Percentiles rank a stretch among this genome's conserved stretches.
These are phyloP conservation scores for Drosophila flavopinicola DNA, from an alignment of 2,888 invertebrate genomes.

Conservation along the genomic window DNA sequence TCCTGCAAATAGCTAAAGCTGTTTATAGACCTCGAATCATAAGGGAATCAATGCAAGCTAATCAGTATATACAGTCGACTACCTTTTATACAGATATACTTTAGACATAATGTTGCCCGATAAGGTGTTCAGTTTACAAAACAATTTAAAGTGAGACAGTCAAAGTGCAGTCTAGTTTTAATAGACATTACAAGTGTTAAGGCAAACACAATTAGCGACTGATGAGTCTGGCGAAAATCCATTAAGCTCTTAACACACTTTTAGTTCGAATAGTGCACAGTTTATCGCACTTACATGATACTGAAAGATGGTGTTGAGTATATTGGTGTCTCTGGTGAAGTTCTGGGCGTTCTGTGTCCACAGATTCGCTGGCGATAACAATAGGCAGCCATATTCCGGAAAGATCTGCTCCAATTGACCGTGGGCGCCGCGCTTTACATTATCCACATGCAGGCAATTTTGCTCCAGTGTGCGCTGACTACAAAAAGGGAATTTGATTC, in stretches of 20 bases:
- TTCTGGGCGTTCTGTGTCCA: constrained; percentile 94
- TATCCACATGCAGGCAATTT: constrained; percentile 93
- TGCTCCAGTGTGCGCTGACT: constrained; percentile 91
- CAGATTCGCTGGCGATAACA: constrained; percentile 96
- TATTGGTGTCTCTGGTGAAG: constrained; percentile 91
- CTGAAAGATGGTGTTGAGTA: constrained; percentile 92
- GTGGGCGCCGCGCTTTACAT: constrained; percentile 86
- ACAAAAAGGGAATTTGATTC: constrained; percentile 59
- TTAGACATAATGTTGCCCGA: not conserved
- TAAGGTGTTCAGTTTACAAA: not conserved
- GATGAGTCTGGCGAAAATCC: constrained; percentile 23
- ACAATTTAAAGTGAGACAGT: constrained; percentile 1
- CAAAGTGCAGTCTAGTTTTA: constrained; percentile 28
- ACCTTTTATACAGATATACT: not conserved
- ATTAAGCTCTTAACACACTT: constrained; percentile 22
- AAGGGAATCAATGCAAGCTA: not conserved
- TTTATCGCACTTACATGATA: constrained; percentile 88
- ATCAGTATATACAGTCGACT: constrained; percentile 4
- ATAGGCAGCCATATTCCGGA: constrained; percentile 95
- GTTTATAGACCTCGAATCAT: not conserved
- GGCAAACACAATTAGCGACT: constrained; percentile 44
- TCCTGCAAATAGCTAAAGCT: not conserved
- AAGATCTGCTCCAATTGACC: constrained; percentile 87
- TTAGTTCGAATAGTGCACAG: not conserved
- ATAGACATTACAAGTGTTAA: constrained; percentile 17